Evolutionary conservation across 2,888 invertebrate species (phyloP), one percentile per base, ranked within the genome.

Genomic region (Actias luna): DNA sequence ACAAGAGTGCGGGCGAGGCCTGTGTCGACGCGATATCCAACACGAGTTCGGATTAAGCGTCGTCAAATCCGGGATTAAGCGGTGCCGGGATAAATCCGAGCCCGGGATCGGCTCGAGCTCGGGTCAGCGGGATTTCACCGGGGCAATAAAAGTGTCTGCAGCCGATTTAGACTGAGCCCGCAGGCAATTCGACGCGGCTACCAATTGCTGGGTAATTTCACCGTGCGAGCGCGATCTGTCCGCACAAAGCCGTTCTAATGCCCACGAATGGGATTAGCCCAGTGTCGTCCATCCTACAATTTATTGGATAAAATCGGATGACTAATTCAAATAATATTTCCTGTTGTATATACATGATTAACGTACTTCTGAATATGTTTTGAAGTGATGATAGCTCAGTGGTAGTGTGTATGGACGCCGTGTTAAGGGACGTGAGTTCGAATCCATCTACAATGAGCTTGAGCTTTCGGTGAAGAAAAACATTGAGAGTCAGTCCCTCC

Each of bases 1-100:
- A 82, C 83, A 80, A 78, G 82, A 84, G 87, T 81, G 82, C 81
- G 85, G 83, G 78, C 78, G 85, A 83, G 83, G 85, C 84, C 87
- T 91, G 92, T 91, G 92, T 88, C 89, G 91, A 89, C 93, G 94
- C 93, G 94, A 94, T 93, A 93, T 93, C 93, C 93, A 92, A 94
- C 94, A 93, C 93, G 94, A 94, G 94, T 93, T 83, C 92, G 93
- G 94, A 94, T 94, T 94, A 94, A 93, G 92, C 89, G 89, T 92
- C 93, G 92, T 89, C 89, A 90, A 93, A 93, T 93, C 93, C 90
- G 78, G 93, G 93, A 93, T 93, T 93, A 92, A 92, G 79, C 83
- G 80, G 80, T 83, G 72, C 85, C 80, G 84, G 92, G 90, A 90
- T 90, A 91, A 90, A 89, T 80, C 85, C 83, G 78, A 82, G 83